Evolutionary conservation across 2,113 vertebrate genomes (phyloP).

Genomic region (Rhinolophus ferrumequinum): DNA sequence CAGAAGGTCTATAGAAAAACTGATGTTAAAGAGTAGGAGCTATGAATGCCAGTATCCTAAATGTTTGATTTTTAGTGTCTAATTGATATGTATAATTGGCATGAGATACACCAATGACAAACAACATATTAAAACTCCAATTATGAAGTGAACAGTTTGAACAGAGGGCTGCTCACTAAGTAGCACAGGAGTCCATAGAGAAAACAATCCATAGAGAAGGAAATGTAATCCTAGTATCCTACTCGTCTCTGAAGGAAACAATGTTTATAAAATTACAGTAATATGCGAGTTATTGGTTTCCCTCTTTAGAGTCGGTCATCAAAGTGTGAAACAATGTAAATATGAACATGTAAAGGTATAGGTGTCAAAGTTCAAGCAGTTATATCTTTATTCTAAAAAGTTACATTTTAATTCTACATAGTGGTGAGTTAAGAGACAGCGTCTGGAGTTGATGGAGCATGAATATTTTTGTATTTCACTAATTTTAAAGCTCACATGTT

Average conservation of each 20-base stretch:
- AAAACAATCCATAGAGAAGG: background rate
- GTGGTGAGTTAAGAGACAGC: background rate
- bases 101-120: background rate
- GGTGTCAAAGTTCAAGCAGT: background rate
- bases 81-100: background rate
- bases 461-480: background rate
- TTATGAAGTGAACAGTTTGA: slow-evolving; percentile 2
- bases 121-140: background rate
- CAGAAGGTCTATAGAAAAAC: slow-evolving; percentile 10
- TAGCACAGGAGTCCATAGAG: background rate
- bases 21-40: background rate
- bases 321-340: background rate
- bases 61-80: background rate
- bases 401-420: fast-evolving
- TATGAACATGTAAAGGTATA: background rate
- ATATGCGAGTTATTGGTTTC: background rate
- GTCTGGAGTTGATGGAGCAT: background rate
- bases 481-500: background rate
- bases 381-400: background rate
- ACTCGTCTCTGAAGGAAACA: background rate
- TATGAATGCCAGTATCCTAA: background rate
- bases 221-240: background rate
- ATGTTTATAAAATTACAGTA: background rate
- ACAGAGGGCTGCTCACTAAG: background rate
- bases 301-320: background rate